Evolutionary conservation across 2,888 invertebrate species (phyloP).

Genomic region (Erpobdella octoculata): DNA sequence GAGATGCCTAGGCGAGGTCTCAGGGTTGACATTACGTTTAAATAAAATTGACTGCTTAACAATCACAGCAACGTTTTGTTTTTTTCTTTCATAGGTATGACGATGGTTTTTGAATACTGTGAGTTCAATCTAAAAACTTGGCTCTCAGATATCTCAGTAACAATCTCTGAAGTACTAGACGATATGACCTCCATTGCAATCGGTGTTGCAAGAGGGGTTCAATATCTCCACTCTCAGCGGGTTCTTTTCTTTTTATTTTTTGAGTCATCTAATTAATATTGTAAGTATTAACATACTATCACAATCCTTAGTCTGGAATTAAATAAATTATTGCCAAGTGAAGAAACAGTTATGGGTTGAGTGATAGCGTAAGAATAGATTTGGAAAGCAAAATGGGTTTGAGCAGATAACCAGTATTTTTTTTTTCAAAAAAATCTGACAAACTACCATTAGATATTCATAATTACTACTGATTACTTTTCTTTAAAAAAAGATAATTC

Average conservation of each 20-base stretch:
- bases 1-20: not conserved
- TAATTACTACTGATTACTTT: too few species aligned
- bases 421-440: not conserved
- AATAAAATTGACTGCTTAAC: not conserved
- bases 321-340: too few species aligned
- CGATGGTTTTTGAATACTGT: slow-evolving; percentile 30
- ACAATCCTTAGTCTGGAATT: too few species aligned
- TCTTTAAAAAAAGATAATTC: slow-evolving; percentile 27
- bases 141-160: slow-evolving; percentile 9
- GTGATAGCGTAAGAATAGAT: not conserved
- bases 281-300: too few species aligned
- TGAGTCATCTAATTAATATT: too few species aligned
- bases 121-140: slow-evolving; percentile 24
- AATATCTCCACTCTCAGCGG: slow-evolving; percentile 32
- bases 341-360: too few species aligned
- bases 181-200: slow-evolving; percentile 24
- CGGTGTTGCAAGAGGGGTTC: slow-evolving; percentile 28
- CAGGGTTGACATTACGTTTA: not conserved
- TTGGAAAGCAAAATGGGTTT: not conserved
- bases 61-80: too few species aligned
- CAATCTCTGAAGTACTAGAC: slow-evolving; percentile 27
- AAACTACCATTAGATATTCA: too few species aligned
- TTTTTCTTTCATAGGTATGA: slow-evolving; percentile 3
- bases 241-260: too few species aligned
- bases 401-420: too few species aligned